A percentile compares a stretch with the other conserved stretches of the same genome.
phyloP scores from a whole-genome alignment of 2,797 vertebrate genomes.

The Remorina albescens region DNA sequence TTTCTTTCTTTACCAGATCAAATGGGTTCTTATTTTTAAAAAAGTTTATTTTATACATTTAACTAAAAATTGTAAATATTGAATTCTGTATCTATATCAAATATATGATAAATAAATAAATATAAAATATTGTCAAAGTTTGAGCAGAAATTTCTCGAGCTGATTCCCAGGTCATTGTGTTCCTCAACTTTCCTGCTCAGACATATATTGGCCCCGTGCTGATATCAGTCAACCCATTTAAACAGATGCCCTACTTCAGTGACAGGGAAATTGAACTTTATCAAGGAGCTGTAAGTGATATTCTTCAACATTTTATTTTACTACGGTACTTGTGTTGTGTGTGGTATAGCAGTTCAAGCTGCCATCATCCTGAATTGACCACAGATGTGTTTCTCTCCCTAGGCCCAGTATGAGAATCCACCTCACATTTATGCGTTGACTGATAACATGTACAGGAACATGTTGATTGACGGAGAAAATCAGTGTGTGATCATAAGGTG shows the following conservation, averaged over 20 bases:
- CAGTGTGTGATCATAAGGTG: constrained; percentile 99
- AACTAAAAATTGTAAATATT: no score
- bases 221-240: constrained; percentile 97
- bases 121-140: no score
- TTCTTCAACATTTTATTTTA: neutral
- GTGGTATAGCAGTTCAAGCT: neutral
- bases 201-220: constrained; percentile 96
- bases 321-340: neutral
- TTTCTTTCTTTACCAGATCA: no score
- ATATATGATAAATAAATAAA: no score
- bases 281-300: constrained; percentile 94
- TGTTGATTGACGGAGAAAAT: constrained; percentile 97
- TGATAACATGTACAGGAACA: constrained; percentile 98
- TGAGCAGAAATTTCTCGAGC: neutral
- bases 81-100: no score
- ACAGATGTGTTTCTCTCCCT: constrained; percentile 1
- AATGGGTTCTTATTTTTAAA: no score
- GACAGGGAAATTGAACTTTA: constrained; percentile 95
- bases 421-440: constrained; percentile 96
- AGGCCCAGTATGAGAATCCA: constrained; percentile 99
- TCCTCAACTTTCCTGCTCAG: constrained; percentile 86
- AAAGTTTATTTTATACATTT: no score
- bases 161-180: neutral
- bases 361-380: neutral
- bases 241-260: constrained; percentile 99